Evolutionary conservation across 2,888 invertebrate genomes (phyloP).

Genomic region (Branchellion lobata): DNA sequence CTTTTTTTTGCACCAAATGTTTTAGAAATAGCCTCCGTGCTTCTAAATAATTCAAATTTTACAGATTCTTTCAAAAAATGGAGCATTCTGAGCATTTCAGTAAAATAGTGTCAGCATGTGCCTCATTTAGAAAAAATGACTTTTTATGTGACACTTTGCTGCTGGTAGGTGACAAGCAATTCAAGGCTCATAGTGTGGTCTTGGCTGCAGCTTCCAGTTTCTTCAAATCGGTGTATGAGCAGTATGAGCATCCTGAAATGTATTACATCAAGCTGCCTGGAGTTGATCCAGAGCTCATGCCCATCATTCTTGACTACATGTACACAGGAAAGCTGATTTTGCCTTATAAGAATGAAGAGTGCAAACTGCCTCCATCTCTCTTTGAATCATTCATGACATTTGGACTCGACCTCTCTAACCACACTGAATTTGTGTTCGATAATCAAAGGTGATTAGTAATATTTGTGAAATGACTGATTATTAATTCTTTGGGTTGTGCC

Average conservation of each 20-base stretch:
- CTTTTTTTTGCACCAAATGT: background rate
- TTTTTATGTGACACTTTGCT: slow-evolving; percentile 46
- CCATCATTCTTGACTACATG: slow-evolving; percentile 43
- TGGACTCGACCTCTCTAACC: slow-evolving; percentile 34
- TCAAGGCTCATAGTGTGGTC: slow-evolving; percentile 44
- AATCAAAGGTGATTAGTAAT: slow-evolving; percentile 18
- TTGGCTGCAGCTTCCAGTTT: slow-evolving; percentile 45
- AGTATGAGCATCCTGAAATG: slow-evolving; percentile 24
- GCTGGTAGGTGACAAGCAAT: slow-evolving; percentile 42
- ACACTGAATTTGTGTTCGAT: slow-evolving; percentile 33
- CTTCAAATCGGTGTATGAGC: slow-evolving; percentile 38
- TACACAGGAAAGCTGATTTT: slow-evolving; percentile 45
- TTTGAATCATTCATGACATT: slow-evolving; percentile 34
- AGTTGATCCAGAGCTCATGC: slow-evolving; percentile 34
- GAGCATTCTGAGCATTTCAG: slow-evolving; percentile 27
- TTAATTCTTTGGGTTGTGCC: too few species aligned
- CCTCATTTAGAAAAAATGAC: slow-evolving; percentile 35
- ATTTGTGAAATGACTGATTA: background rate
- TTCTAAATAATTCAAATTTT: background rate
- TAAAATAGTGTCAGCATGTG: background rate
- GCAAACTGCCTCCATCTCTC: slow-evolving; percentile 32
- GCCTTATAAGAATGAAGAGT: slow-evolving; percentile 34
- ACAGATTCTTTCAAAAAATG: slow-evolving; percentile 1
- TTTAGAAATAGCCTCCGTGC: background rate
- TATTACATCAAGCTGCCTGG: slow-evolving; percentile 42